Conservation (phyloP, 2,888 invertebrate genomes). For the Sisyra nigra region DNA sequence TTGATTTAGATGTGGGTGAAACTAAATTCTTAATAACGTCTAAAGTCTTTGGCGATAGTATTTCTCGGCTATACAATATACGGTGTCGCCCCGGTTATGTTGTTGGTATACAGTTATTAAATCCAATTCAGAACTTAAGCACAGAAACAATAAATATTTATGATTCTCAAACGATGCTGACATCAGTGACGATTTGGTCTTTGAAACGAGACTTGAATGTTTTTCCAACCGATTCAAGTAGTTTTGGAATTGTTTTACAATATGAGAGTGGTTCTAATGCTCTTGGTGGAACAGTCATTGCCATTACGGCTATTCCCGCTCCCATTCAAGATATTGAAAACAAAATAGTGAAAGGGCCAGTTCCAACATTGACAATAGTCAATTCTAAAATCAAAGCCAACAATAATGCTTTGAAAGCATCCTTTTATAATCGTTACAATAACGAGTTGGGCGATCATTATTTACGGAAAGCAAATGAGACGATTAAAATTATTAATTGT, state of each 20-base stretch:
- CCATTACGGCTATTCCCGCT: conserved; percentile 55
- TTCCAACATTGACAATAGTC: conserved; percentile 55
- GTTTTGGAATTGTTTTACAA: conserved; percentile 61
- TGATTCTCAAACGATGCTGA: conserved; percentile 53
- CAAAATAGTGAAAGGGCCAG: conserved; percentile 58
- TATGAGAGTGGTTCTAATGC: conserved; percentile 67
- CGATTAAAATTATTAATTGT: conserved; percentile 61
- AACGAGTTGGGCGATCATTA: conserved; percentile 77
- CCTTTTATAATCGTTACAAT: conserved; percentile 77
- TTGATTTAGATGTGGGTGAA: conserved; percentile 52
- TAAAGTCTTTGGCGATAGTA: conserved; percentile 38
- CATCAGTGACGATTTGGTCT: conserved; percentile 54
- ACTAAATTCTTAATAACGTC: conserved; percentile 67
- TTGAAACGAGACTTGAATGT: conserved; percentile 69
- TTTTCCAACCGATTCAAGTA: conserved; percentile 79
- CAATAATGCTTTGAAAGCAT: conserved; percentile 60
- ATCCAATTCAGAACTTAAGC: conserved; percentile 78
- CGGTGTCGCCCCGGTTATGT: conserved; percentile 69
- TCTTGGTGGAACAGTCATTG: conserved; percentile 66
- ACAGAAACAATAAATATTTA: conserved; percentile 68
- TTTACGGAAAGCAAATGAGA: conserved; percentile 75
- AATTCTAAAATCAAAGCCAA: conserved; percentile 69
- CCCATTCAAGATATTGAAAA: conserved; percentile 58
- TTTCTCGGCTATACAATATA: conserved; percentile 40
- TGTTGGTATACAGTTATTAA: conserved; percentile 75